Conservation (phyloP, 2,797 vertebrate species). For the Cyclura pinguis region DNA sequence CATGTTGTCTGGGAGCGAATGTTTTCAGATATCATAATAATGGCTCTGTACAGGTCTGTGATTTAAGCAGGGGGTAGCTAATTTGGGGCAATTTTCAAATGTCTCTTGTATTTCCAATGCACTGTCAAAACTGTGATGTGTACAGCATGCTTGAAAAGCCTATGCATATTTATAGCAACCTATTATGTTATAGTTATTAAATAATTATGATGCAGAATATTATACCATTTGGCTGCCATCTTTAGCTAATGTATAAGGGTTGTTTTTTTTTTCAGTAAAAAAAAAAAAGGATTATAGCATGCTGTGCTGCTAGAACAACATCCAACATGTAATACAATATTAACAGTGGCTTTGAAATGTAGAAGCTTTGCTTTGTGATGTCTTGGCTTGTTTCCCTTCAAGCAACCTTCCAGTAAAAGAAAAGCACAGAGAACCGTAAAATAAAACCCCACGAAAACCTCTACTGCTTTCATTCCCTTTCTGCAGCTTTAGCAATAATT, state of each 20-base stretch:
- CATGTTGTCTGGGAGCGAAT: background rate
- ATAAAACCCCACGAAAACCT: slow-evolving; percentile 39
- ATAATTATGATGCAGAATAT: slow-evolving; percentile 59
- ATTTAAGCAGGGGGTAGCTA: slow-evolving; percentile 31
- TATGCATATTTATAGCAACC: slow-evolving; percentile 38
- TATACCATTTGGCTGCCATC: slow-evolving; percentile 51
- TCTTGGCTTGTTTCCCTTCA: slow-evolving; percentile 56
- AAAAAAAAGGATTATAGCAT: slow-evolving; percentile 29
- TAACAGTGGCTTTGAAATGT: slow-evolving; percentile 55
- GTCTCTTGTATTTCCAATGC: slow-evolving; percentile 41
- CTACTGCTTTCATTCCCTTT: slow-evolving; percentile 27
- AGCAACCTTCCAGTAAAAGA: slow-evolving; percentile 57
- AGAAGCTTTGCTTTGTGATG: slow-evolving; percentile 55
- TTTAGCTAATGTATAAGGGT: slow-evolving; percentile 56
- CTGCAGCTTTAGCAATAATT: slow-evolving; percentile 24
- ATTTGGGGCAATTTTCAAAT: slow-evolving; percentile 30
- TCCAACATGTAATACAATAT: slow-evolving; percentile 47
- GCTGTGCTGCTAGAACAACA: slow-evolving; percentile 55
- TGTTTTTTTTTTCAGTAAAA: background rate
- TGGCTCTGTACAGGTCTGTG: slow-evolving; percentile 22
- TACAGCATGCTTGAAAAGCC: slow-evolving; percentile 45
- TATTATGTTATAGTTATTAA: slow-evolving; percentile 65
- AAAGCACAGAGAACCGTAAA: slow-evolving; percentile 42
- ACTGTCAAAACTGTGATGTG: slow-evolving; percentile 53
- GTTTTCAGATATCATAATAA: slow-evolving; percentile 6